Evolutionary conservation across 64 coral and sea anemone genomes (phyloP), one percentile per base, ranked within the genome.

Genomic region (Montipora cactus): DNA sequence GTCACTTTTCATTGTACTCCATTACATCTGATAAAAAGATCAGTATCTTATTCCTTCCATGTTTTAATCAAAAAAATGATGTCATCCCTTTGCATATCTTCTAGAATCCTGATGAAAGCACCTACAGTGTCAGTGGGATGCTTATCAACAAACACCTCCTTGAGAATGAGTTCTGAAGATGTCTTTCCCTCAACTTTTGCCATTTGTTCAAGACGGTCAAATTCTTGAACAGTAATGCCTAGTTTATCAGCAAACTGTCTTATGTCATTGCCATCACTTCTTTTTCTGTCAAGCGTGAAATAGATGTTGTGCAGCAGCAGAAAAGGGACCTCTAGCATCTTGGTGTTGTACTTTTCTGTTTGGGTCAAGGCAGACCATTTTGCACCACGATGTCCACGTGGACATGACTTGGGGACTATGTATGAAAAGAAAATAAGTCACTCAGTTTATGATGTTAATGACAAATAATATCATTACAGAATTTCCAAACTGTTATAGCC

Each of bases 61-160:
- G 22, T 23, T 11, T 81, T 44, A 7, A 81, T 64, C 14, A 45
- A 13, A 81, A 0, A 10, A 28, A 81, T 62, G 12, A 81, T 44
- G 7, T 81, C 79, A 64, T 81, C 13, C 21, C 79, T 81, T 59
- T 15, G 53, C 7, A 81, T 81, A 11, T 28, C 79, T 62, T 45
- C 5, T 14, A 81, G 14, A 6, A 61, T 81, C 4, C 16, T 11
- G 14, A 45, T 10, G 37, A 81, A 81, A 62, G 13, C 22, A 19
- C 11, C 20, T 5, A 81, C 79, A 79, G 77, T 79, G 7, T 3
- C 77, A 50, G 12, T 8, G 44, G 16, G 5, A 0, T 10, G 14
- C 44, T 61, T 22, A 37, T 37, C 37, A 37, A 37, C 37, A 44
- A 3, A 25, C 53, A 44, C 53, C 79, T 10, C 62, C 53, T 44